These are phyloP conservation scores for Cremastinae sp. DNA, from an alignment of 2,888 invertebrate species.

Conservation along the genomic window DNA sequence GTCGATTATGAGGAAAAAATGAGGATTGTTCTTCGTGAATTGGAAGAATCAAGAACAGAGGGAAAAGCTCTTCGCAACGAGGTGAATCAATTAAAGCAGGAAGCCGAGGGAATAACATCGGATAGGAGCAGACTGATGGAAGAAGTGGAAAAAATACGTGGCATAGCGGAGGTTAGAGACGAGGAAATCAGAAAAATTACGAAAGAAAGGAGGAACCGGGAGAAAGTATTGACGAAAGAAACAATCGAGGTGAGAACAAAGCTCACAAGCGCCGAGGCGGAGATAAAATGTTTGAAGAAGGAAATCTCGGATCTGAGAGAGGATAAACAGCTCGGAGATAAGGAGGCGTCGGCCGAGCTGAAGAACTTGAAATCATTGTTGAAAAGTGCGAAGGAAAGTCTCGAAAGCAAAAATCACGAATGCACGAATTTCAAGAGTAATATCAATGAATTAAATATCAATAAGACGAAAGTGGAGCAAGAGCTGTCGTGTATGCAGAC, in stretches of 20 bases:
- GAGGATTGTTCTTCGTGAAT: conserved; percentile 47
- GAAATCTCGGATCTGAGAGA: conserved; percentile 37
- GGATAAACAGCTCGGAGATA: conserved; percentile 23
- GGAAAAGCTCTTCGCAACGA: conserved; percentile 57
- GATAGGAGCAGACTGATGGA: conserved; percentile 57
- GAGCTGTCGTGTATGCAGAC: conserved; percentile 56
- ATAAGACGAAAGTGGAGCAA: conserved; percentile 47
- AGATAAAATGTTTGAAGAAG: conserved; percentile 46
- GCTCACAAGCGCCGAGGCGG: conserved; percentile 35
- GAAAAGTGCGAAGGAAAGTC: conserved; percentile 36
- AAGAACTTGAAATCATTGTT: conserved; percentile 47
- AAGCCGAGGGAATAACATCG: conserved; percentile 38
- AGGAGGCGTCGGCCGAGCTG: conserved; percentile 25
- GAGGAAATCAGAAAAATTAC: conserved; percentile 57
- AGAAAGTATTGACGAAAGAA: conserved; percentile 44
- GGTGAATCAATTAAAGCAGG: conserved; percentile 37
- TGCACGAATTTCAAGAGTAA: conserved; percentile 41
- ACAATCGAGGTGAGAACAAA: conserved; percentile 41
- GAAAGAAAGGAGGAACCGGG: conserved; percentile 50
- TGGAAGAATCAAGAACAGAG: conserved; percentile 46
- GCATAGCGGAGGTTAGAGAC: conserved; percentile 51
- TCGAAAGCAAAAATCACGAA: conserved; percentile 50
- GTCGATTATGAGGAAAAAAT: conserved; percentile 44
- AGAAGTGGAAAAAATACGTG: conserved; percentile 57
- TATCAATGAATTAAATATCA: conserved; percentile 29